phyloP scores from a whole-genome alignment of 64 coral and sea anemone genomes.

The Acropora tenuis region DNA sequence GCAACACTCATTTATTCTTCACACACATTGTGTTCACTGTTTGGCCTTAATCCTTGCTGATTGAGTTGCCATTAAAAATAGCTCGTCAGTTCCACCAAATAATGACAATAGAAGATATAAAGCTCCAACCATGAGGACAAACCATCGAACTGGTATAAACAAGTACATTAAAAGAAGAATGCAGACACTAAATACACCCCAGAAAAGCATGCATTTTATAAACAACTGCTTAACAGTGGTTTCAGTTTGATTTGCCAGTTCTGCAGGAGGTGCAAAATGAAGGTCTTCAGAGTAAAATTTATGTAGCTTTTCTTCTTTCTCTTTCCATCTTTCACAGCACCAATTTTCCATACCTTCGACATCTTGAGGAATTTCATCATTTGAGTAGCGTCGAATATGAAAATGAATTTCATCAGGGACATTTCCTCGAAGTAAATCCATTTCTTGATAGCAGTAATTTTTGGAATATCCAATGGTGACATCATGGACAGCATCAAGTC shows the following conservation, averaged over 20 bases:
- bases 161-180: conserved; percentile 38
- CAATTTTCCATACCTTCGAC: conserved; percentile 83
- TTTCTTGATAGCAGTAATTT: conserved; percentile 77
- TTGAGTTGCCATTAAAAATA: conserved; percentile 13
- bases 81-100: conserved; percentile 75
- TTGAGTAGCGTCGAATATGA: conserved; percentile 77
- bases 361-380: conserved; percentile 62
- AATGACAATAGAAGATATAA: conserved; percentile 45
- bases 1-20: not conserved
- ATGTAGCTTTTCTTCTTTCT: conserved; percentile 81
- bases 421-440: conserved; percentile 74
- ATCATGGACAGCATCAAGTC: conserved; percentile 81
- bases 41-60: conserved; percentile 6
- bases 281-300: conserved; percentile 76
- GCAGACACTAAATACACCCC: conserved; percentile 64
- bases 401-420: conserved; percentile 96
- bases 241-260: conserved; percentile 34
- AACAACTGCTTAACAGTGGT: conserved; percentile 45
- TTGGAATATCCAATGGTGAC: conserved; percentile 90
- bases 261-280: conserved; percentile 54
- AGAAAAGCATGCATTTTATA: conserved; percentile 58
- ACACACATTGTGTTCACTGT: not conserved
- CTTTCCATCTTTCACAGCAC: conserved; percentile 85
- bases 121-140: conserved; percentile 44
- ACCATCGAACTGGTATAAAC: conserved; percentile 67